A percentile compares a stretch with the other conserved stretches of the same genome.
Conservation (phyloP, 2,888 invertebrate species). For the Cephus pulcher region DNA sequence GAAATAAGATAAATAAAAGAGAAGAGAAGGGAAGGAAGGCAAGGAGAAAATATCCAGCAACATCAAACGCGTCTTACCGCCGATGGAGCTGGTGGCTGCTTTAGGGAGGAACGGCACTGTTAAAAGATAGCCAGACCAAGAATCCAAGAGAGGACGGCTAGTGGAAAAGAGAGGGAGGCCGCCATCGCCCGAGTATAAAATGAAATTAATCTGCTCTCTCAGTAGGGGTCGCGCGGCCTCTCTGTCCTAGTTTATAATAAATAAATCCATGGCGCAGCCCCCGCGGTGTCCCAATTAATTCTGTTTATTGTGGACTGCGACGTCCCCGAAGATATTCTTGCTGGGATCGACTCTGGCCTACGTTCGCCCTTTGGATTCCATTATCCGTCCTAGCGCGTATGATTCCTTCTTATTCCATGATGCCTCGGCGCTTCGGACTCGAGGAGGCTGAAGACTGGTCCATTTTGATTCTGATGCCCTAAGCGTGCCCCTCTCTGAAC, state of each 20-base stretch:
- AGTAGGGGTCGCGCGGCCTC: conserved; percentile 39
- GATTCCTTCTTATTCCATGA: neutral
- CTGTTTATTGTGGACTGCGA: conserved; percentile 30
- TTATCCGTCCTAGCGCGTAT: neutral
- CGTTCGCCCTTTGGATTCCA: neutral
- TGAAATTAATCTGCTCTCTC: conserved; percentile 45
- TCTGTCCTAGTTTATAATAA: conserved; percentile 39
- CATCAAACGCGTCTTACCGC: conserved; percentile 10
- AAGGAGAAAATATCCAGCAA: conserved; percentile 8
- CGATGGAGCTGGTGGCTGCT: conserved; percentile 14
- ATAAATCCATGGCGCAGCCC: conserved; percentile 18
- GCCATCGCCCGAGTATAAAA: conserved; percentile 39
- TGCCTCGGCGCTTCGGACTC: neutral
- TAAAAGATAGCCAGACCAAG: neutral
- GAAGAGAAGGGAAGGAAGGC: neutral
- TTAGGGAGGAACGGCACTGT: conserved; percentile 25
- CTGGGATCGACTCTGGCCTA: conserved; percentile 31
- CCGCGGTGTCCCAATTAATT: conserved; percentile 9
- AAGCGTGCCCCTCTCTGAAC: neutral
- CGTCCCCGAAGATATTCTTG: conserved; percentile 17
- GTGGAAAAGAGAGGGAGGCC: conserved; percentile 4
- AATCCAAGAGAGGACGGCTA: neutral
- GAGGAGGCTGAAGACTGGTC: neutral
- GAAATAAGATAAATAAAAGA: neutral
- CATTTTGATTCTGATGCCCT: neutral